phyloP scores from a whole-genome alignment of 2,113 vertebrate species.

The Scortum barcoo region DNA sequence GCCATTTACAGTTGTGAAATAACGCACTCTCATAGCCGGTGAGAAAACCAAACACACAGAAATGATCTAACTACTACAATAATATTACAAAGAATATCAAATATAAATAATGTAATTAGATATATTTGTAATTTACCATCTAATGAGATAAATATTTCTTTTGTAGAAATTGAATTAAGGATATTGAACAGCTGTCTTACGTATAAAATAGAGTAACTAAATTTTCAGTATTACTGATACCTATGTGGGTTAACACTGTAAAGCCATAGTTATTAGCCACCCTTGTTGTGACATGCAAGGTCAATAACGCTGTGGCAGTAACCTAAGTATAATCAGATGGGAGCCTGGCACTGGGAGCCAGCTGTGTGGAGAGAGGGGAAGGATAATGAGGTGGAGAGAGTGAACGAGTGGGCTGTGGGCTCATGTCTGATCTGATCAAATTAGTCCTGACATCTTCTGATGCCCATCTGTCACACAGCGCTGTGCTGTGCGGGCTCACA shows the following conservation, averaged over 20 bases:
- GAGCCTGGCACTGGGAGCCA: slow-evolving; percentile 63
- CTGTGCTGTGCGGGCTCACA: slow-evolving; percentile 38
- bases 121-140: not conserved
- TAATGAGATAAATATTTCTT: slow-evolving; percentile 5
- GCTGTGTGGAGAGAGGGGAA: slow-evolving; percentile 74
- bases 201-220: not conserved
- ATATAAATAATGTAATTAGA: not conserved
- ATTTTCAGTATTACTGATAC: slow-evolving; percentile 23
- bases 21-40: slow-evolving; percentile 18
- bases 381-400: slow-evolving; percentile 80
- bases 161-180: not conserved
- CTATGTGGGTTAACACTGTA: slow-evolving; percentile 31
- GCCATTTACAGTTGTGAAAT: slow-evolving; percentile 72
- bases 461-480: slow-evolving; percentile 79
- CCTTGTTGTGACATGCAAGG: slow-evolving; percentile 44
- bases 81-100: not conserved
- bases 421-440: slow-evolving; percentile 82
- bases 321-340: slow-evolving; percentile 71
- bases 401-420: slow-evolving; percentile 63
- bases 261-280: slow-evolving; percentile 57
- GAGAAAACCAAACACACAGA: slow-evolving; percentile 38
- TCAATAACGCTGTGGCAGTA: no score
- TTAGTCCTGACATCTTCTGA: slow-evolving; percentile 79
- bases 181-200: not conserved
- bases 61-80: slow-evolving; percentile 24